Evolutionary conservation across 2,113 vertebrate species (phyloP), one percentile per base, ranked within the genome.

Genomic region (Phoenicopterus ruber): DNA sequence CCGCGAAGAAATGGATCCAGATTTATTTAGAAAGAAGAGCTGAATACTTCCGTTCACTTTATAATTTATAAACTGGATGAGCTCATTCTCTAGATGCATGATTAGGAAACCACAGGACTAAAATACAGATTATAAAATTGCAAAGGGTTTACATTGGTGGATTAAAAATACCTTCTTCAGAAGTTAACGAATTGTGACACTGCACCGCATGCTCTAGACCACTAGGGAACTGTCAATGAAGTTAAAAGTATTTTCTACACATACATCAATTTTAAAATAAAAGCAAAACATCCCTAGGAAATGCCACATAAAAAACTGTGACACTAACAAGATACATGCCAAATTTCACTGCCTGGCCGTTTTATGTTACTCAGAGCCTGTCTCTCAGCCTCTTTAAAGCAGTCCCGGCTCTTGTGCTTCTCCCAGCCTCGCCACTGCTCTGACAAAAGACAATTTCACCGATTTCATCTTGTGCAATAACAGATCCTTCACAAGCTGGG

Each of bases 251-350:
- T 93, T 96, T 96, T 86, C 71, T 90, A 88, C 67, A 55, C 79
- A 92, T 62, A 83, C 42, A 92, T 46, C 92, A 88, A 85, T 83
- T 91, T 95, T 90, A 85, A 94, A 97, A 95, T 79, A 94, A 88
- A 95, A 95, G 84, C 66, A 95, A 88, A 95, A 95, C 94, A 97
- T 82, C 74, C 47, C 71, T 94, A 95, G 93, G 84, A 96, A 97
- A 96, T 76, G 86, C 91, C 94, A 89, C 84, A 95, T 95, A 79
- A 96, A 92, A 94, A 82, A 40, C 26, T 32, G 73, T 80, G 94
- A 89, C 93, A 87, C 91, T 92, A 95, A 91, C 66, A 92, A 90
- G 95, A 63, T 47, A 49, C 25, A 54, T 40, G 89, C 84, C 91
- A 96, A 82, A 88, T 89, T 87, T 93, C 84, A 91, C 66, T 82